A percentile compares a stretch with the other conserved stretches of the same genome.
These are phyloP conservation scores for Oceanodroma tethys DNA, from an alignment of 2,113 vertebrate genomes.

Conservation along the genomic window DNA sequence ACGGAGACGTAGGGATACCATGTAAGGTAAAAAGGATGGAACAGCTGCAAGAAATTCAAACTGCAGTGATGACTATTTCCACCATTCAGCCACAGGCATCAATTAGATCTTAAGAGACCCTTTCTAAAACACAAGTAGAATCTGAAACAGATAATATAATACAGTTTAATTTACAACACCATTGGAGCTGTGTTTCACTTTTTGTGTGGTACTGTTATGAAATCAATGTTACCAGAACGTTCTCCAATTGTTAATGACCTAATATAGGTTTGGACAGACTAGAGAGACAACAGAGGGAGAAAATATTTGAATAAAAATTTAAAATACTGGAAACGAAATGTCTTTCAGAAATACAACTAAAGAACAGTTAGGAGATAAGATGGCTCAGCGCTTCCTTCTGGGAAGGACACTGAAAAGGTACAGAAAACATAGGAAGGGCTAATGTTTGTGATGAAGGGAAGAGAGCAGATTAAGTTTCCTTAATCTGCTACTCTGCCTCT, in stretches of 20 bases:
- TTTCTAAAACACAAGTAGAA: neutral
- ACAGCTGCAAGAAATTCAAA: neutral
- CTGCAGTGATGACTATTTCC: neutral
- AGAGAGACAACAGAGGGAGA: neutral
- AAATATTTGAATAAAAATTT: neutral
- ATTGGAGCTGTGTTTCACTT: neutral
- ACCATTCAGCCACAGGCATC: neutral
- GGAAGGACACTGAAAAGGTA: neutral
- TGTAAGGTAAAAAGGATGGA: neutral
- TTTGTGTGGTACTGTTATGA: neutral
- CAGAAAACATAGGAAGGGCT: neutral
- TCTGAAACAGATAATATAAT: neutral
- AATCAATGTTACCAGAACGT: neutral
- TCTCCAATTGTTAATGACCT: neutral
- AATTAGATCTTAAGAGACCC: neutral
- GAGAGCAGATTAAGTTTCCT: neutral
- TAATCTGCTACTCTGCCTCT: neutral
- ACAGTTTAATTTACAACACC: neutral
- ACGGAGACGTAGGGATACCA: accelerated
- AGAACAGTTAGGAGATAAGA: neutral
- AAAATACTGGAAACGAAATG: neutral
- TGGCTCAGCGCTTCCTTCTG: neutral
- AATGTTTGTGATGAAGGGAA: neutral
- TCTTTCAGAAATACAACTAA: neutral
- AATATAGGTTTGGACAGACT: neutral